Evolutionary conservation across 2,888 invertebrate species (phyloP).

Genomic region (Cheilosia urbana): DNA sequence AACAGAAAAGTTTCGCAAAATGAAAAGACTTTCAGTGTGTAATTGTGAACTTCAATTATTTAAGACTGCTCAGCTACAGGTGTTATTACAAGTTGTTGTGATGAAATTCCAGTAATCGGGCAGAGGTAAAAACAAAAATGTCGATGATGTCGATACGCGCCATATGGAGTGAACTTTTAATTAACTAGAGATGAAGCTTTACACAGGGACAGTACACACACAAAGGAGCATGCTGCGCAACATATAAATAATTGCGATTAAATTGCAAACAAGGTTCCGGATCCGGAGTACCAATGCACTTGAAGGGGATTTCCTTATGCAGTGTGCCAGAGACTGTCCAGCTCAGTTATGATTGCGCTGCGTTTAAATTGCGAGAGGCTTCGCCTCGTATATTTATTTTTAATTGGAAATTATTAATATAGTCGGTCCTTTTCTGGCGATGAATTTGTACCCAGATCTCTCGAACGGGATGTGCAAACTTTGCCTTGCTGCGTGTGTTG

Average conservation of each 20-base stretch:
- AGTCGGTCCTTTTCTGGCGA: not conserved
- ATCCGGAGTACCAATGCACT: not conserved
- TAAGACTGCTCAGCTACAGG: slow-evolving; percentile 6
- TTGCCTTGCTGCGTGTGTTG: no score
- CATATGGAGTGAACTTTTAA: slow-evolving; percentile 33
- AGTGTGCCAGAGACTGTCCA: not conserved
- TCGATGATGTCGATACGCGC: not conserved
- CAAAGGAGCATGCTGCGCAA: not conserved
- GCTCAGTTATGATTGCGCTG: slow-evolving; percentile 46
- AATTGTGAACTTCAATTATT: not conserved
- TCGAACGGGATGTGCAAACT: no score
- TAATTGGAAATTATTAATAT: slow-evolving; percentile 54
- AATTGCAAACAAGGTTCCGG: slow-evolving; percentile 11
- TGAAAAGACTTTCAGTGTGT: not conserved
- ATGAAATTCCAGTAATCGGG: not conserved
- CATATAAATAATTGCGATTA: slow-evolving; percentile 35
- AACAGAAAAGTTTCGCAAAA: no score
- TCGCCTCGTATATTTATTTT: slow-evolving; percentile 30
- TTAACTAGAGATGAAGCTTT: slow-evolving; percentile 12
- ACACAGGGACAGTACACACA: not conserved
- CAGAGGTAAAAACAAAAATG: not conserved
- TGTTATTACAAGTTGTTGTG: not conserved
- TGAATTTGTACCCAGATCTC: not conserved
- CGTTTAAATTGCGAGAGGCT: slow-evolving; percentile 32
- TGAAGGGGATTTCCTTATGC: slow-evolving; percentile 12